Evolutionary conservation across 2,113 vertebrate genomes (phyloP), one percentile per base, ranked within the genome.

Genomic region (Vanacampus margaritifer): DNA sequence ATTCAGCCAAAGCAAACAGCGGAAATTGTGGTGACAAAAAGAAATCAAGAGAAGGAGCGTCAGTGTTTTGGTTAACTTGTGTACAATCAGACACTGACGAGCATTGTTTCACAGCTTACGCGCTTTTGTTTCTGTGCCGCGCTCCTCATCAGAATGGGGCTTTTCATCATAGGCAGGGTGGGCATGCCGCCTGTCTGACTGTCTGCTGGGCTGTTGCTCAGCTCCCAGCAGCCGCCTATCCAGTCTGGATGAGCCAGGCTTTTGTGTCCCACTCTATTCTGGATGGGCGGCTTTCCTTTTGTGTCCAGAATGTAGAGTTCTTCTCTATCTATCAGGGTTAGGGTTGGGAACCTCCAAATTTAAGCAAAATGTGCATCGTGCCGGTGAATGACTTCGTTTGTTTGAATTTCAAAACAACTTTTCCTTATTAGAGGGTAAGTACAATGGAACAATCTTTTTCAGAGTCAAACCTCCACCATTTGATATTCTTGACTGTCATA

Each of bases 121-220:
- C 58, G 77, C 79, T 83, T 90, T 89, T 83, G 81, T 88, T 68
- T 85, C 64, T 59, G 67, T 56, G 56, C 59, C 6, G 14, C 67
- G 66, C 71, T 67, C 75, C 60, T 84, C 77, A 64, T 45, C 68
- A 74, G 78, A 78, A 41, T 61, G 4, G 71, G 68, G 72, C 80
- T 84, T 76, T 80, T 84, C 75, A 79, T 73, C 79, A 67, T 74
- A 82, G 79, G 76, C 75, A 80, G 84, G 82, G 79, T 84, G 82
- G 84, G 86, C 87, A 84, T 74, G 76, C 79, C 61, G 74, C 64
- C 63, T 79, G 75, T 75, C 85, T 87, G 78, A 54, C 72, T 77
- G 78, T 75, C 78, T 78, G 65, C 28, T 13, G 39, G 48, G 32
- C 58, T 70, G 82, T 68, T 76, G 79, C 76, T 86, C 76, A 75